Percentiles rank a stretch among this genome's conserved stretches.
Conservation (phyloP, 2,113 vertebrate genomes). For the Apistogramma diplotaenia region DNA sequence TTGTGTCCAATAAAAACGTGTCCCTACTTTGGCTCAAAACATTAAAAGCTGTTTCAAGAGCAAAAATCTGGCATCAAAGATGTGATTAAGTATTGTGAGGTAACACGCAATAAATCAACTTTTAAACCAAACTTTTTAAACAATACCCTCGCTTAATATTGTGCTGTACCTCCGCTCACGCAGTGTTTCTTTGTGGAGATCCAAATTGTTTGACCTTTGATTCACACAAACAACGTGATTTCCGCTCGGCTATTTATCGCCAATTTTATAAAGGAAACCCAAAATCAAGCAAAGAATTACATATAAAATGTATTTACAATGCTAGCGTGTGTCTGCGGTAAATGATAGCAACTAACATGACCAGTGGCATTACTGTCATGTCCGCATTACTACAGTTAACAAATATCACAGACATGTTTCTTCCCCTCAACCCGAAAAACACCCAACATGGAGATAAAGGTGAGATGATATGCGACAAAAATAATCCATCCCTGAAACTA, state of each 20-base stretch:
- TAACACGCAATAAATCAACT: not conserved
- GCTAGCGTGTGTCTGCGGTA: constrained; percentile 1
- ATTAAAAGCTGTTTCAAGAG: not conserved
- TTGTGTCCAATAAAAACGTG: not conserved
- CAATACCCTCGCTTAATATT: not conserved
- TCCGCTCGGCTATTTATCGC: not conserved
- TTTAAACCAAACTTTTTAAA: not conserved
- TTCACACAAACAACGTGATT: not conserved
- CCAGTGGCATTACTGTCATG: not conserved
- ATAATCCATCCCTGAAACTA: not conserved
- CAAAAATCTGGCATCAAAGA: not conserved
- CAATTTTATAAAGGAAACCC: not conserved
- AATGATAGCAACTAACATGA: not conserved
- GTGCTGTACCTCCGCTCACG: not conserved
- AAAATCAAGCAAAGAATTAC: not conserved
- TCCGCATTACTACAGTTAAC: not conserved
- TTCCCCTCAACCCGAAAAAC: not conserved
- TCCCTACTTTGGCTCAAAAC: not conserved
- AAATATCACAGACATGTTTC: not conserved
- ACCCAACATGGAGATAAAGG: not conserved
- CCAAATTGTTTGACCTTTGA: not conserved
- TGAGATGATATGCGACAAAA: not conserved
- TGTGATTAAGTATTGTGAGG: too few species aligned
- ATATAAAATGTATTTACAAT: not conserved
- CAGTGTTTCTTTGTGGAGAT: not conserved